Evolutionary conservation across 1,140 invertebrate genomes (phyloP), one percentile per base, ranked within the genome.

Genomic region (Nixonia krombeini): DNA sequence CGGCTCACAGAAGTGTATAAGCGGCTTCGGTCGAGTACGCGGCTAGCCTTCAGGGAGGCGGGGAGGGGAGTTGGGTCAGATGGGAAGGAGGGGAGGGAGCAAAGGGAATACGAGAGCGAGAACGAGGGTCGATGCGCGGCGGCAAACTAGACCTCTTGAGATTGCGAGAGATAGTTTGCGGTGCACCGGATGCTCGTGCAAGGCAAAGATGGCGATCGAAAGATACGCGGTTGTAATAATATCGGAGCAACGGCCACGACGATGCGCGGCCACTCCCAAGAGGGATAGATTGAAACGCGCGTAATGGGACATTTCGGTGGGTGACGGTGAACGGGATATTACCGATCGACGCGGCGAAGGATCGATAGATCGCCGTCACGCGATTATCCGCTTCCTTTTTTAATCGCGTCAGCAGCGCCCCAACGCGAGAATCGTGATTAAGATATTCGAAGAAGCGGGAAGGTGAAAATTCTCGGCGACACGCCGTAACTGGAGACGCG

Each of bases 171-270:
- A 74, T 70, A 50, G 63, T 70, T 71, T 64, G 66, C 69, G 55
- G 59, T 57, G 55, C 62, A 64, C 72, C 70, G 78, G 75, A 78
- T 79, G 64, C 52, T 29, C 33, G 57, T 55, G 72, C 66, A 73
- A 78, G 76, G 72, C 55, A 67, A 79, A 73, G 73, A 79, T 75
- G 72, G 63, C 69, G 70, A 47, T 59, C 58, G 46, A 18, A 50
- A 71, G 76, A 78, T 78, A 79, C 28, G 61, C 65, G 41, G 62
- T 64, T 78, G 77, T 78, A 81, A 78, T 81, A 81, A 80, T 80
- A 79, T 78, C 76, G 59, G 67, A 75, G 75, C 80, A 80, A 81
- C 75, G 76, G 75, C 75, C 64, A 72, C 70, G 73, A 61, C 63
- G 58, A 9, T 31, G 10, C 74, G 74, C 62, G 72, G 72, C 52